Evolutionary conservation across 1,140 invertebrate species (phyloP).

Genomic region (Calliphora vicina): DNA sequence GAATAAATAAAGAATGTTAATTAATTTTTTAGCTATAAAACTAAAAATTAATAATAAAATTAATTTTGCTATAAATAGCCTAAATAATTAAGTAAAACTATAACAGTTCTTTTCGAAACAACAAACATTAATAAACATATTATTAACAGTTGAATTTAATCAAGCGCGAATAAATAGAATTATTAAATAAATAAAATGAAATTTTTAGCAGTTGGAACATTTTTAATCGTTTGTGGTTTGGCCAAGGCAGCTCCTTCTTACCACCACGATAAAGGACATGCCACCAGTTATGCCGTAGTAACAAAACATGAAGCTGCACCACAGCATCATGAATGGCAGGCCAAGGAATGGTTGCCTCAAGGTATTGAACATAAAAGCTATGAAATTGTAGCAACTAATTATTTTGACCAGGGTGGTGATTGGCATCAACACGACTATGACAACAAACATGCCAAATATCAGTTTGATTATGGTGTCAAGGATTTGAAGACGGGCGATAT

Average conservation of each 20-base stretch:
- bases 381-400: not conserved
- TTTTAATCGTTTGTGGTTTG: constrained; percentile 2
- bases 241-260: not conserved
- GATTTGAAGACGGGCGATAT: constrained; percentile 60
- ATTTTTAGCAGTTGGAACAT: not conserved
- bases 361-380: not conserved
- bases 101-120: not conserved
- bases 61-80: constrained; percentile 5
- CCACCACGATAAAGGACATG: not conserved
- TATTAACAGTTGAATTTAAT: not conserved
- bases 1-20: not conserved
- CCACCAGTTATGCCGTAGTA: not conserved
- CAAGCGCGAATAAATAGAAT: not conserved
- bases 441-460: constrained; percentile 51
- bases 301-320: constrained; percentile 49
- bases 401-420: not conserved
- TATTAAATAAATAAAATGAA: not conserved
- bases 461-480: constrained; percentile 34
- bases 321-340: constrained; percentile 48
- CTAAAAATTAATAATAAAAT: not conserved
- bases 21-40: not conserved
- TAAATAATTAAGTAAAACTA: not conserved
- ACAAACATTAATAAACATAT: not conserved
- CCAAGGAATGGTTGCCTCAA: not conserved
- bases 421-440: constrained; percentile 60